Evolutionary conservation across 1,140 invertebrate genomes (phyloP), one percentile per base, ranked within the genome.

Genomic region (Brachionus asplanchnoidis): DNA sequence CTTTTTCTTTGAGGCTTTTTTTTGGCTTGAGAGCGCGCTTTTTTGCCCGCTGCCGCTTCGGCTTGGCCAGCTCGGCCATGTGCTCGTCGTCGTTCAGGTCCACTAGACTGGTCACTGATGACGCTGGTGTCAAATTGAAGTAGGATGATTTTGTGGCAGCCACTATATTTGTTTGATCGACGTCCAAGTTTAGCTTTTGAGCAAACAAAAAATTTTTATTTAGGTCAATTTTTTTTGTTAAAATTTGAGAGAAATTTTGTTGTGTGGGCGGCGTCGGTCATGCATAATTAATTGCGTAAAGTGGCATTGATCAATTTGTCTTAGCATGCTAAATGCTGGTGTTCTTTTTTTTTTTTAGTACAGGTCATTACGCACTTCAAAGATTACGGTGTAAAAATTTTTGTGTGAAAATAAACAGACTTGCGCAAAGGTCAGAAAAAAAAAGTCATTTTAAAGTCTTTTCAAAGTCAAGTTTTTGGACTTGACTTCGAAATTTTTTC

Each of bases 101-200:
- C n/a, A 23, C 40, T 11, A 75, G 40, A 9, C 70, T 75, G 2
- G 70, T 75, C 9, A 44, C 40, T 42, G 32, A 42, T 17, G 70
- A 75, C 12, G 70, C 70, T 17, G 70, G 70, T 23, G 70, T 75
- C 17, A 75, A 42, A 20, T 42, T 75, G 44, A 44, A 75, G 9
- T 75, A 75, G 8, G 70, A 75, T 17, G 70, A 75, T 75, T 75
- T 75, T 40, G 46, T 75, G 17, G 40, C 40, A 42, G 70, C 32
- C 32, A 75, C 70, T 75, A 75, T 42, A 46, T 75, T 42, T n/a
- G 36, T 44, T 75, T 75, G 70, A 44, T 75, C 70, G 12, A 40
- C 17, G 3, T 75, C 40, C 32, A 75, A 44, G 32, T 42, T 40
- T 7, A 68, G 36, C 32, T 68, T 68, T 14, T 26, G 26, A 28